Base-by-base conservation (phyloP, 1,140 invertebrate genomes). In the Panonychus citri region DNA sequence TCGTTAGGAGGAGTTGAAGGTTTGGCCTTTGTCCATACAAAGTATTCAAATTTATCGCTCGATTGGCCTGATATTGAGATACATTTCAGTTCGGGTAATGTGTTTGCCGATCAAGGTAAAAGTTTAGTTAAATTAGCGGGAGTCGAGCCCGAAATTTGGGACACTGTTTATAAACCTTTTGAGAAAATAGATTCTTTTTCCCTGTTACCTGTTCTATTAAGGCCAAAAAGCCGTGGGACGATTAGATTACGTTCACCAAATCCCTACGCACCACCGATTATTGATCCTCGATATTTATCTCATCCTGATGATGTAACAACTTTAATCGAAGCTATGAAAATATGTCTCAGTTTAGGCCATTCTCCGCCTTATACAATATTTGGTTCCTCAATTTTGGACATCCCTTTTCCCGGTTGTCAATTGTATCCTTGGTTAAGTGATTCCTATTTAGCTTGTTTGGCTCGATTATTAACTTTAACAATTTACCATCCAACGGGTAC, bases 51-150 rank as follows among this genome's bases (percentile, higher is more conserved):
- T 62, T 75, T 74, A 0, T 75, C 80, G 0, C 74, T 85, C 3
- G 85, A 91, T 64, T 89, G 79, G 66, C 87, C 87, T 0, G 87
- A 93, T 63, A 86, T 90, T 34, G 85, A 91, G 61, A 81, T 91
- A 59, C 87, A 90, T 65, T 89, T 90, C 61, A 76, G 87, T 19
- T 85, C 84, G 0, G 85, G 84, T 0, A 84, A 83, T 8, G 84
- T 83, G 0, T 84, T 83, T 64, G 85, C 84, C 0, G 86, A 90
- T 62, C 82, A 80, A 0, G 86, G 86, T 17, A 43, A 49, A 13
- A 55, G 54, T 21, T 60, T 66, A 24, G 30, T 53, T 12, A 59
- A 57, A 4, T 59, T 61, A 0, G 34, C 56, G 21, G 61, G 61
- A 10, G 48, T 64, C n/a, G 54, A 24, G 0, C 24, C 59, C 37